phyloP scores from a whole-genome alignment of 1,140 invertebrate species.

The Drosophila tristis region DNA sequence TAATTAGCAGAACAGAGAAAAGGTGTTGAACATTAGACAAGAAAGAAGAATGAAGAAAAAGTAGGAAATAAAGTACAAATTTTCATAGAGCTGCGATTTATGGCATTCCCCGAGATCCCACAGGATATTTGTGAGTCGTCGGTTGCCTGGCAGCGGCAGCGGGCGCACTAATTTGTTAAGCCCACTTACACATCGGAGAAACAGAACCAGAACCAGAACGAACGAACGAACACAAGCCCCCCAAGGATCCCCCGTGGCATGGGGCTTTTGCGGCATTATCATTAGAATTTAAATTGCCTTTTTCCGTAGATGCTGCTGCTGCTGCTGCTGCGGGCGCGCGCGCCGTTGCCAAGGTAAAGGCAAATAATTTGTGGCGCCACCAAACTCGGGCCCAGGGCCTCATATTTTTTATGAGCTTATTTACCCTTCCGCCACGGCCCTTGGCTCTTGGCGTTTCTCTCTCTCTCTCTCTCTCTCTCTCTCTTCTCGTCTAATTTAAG shows the following conservation, averaged over 20 bases:
- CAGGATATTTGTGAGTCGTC: constrained; percentile 35
- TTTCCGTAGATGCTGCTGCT: constrained; percentile 35
- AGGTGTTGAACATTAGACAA: constrained; percentile 71
- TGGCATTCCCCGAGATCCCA: constrained; percentile 31
- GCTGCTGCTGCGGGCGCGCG: not conserved
- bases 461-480: not conserved
- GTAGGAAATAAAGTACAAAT: constrained; percentile 75
- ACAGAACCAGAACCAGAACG: not conserved
- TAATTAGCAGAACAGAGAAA: constrained; percentile 62
- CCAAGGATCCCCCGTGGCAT: constrained; percentile 4
- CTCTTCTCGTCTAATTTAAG: constrained; percentile 49
- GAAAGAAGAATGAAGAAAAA: constrained; percentile 12
- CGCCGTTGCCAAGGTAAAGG: constrained; percentile 52
- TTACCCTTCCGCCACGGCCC: constrained; percentile 54
- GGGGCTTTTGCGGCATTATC: constrained; percentile 74
- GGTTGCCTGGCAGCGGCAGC: not conserved
- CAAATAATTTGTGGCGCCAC: constrained; percentile 77
- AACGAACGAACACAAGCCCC: not conserved
- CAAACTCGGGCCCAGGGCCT: constrained; percentile 17
- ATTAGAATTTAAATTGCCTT: constrained; percentile 82
- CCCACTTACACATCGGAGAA: constrained; percentile 65
- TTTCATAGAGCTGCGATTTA: constrained; percentile 58
- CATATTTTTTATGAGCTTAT: constrained; percentile 82
- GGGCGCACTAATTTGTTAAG: constrained; percentile 77
- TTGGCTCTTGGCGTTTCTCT: not conserved